Evolutionary conservation across 2,888 invertebrate genomes (phyloP).

Genomic region (Leucophenga montana): DNA sequence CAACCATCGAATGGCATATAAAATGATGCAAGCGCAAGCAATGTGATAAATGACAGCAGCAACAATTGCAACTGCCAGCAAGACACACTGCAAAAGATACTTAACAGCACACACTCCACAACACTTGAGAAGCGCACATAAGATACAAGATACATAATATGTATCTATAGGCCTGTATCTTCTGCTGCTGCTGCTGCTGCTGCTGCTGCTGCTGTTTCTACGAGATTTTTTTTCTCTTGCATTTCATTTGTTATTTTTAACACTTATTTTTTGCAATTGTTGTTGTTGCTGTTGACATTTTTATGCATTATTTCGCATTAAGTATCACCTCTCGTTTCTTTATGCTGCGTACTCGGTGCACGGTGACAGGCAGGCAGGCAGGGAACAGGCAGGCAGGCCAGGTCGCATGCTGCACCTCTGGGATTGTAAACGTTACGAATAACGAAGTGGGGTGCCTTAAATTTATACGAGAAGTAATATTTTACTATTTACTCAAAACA

Average conservation of each 20-base stretch:
- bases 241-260: constrained; percentile 8
- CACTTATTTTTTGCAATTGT: constrained; percentile 8
- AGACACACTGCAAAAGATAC: not conserved
- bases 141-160: not conserved
- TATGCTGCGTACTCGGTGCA: too few species aligned
- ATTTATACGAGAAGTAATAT: too few species aligned
- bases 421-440: too few species aligned
- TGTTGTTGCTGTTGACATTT: constrained; percentile 10
- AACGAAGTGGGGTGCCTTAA: too few species aligned
- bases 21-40: constrained; percentile 23
- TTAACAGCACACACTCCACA: not conserved
- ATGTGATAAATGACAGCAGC: constrained; percentile 24
- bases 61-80: too few species aligned
- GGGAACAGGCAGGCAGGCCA: too few species aligned
- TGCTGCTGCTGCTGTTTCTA: too few species aligned
- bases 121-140: constrained; percentile 1
- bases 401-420: too few species aligned
- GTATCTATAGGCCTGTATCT: constrained; percentile 2
- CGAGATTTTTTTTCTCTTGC: constrained; percentile 2
- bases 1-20: too few species aligned
- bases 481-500: too few species aligned
- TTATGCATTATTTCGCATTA: constrained; percentile 15
- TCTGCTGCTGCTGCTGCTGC: too few species aligned
- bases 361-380: too few species aligned
- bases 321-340: not conserved